Conservation (phyloP, 2,888 invertebrate species). For the Aspidapion aeneum region DNA sequence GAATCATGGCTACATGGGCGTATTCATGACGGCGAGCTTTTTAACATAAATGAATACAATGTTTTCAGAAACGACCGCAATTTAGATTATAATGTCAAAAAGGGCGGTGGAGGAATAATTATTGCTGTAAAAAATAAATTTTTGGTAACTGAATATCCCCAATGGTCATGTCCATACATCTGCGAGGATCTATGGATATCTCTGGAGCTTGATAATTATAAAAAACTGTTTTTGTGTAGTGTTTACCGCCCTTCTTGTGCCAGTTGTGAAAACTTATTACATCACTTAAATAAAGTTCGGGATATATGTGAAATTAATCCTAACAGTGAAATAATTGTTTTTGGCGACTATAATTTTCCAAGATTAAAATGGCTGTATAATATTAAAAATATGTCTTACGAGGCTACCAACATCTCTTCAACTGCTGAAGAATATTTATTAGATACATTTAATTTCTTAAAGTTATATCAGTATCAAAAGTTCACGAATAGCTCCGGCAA, state of each 20-base stretch:
- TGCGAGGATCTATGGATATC: neutral
- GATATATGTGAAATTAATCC: neutral
- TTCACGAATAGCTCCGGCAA: neutral
- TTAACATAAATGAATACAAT: neutral
- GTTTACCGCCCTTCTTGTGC: neutral
- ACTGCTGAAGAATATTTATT: neutral
- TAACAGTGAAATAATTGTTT: too few relatives aligned
- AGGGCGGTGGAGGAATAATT: neutral
- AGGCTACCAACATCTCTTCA: neutral
- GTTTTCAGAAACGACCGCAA: neutral
- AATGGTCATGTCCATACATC: neutral
- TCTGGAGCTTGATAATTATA: neutral
- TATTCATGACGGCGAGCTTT: neutral
- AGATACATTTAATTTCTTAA: neutral
- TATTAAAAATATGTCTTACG: neutral
- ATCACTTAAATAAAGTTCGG: neutral
- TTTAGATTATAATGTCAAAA: neutral
- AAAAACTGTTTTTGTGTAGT: neutral
- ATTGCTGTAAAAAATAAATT: neutral
- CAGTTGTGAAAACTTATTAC: neutral
- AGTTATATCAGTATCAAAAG: neutral
- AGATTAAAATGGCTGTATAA: neutral
- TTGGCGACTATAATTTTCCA: neutral
- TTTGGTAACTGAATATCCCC: neutral
- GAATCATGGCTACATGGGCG: neutral